These are phyloP conservation scores for Hypomecis atomaria DNA, from an alignment of 2,888 invertebrate genomes.

Conservation along the genomic window DNA sequence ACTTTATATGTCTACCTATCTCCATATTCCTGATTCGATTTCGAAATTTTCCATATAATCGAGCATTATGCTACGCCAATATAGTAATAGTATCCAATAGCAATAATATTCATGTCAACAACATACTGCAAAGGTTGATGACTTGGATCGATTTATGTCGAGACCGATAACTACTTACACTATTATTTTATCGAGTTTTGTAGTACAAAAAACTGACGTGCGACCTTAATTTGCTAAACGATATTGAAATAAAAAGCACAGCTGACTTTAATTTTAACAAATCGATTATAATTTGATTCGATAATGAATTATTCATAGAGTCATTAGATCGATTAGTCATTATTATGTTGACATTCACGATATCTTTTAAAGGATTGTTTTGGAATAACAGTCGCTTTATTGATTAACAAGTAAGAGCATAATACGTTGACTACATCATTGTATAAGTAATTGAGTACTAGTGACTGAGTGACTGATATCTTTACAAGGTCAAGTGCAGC, in stretches of 20 bases:
- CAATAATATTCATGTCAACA: too few relatives aligned
- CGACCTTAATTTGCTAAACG: constrained; percentile 60
- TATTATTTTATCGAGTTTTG: neutral
- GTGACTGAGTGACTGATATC: too few relatives aligned
- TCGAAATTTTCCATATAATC: too few relatives aligned
- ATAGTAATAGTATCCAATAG: too few relatives aligned
- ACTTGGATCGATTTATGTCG: too few relatives aligned
- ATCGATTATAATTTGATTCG: constrained; percentile 44
- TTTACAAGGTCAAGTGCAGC: too few relatives aligned
- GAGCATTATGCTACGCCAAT: too few relatives aligned
- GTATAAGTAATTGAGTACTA: neutral
- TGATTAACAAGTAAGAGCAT: constrained; percentile 4
- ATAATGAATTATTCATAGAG: constrained; percentile 49
- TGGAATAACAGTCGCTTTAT: constrained; percentile 3
- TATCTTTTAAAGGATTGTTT: constrained; percentile 20
- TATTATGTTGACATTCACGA: constrained; percentile 31
- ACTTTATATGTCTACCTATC: too few relatives aligned
- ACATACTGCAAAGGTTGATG: too few relatives aligned
- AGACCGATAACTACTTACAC: too few relatives aligned
- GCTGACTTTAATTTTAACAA: constrained; percentile 32
- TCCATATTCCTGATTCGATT: too few relatives aligned
- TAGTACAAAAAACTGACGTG: neutral
- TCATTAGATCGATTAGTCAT: constrained; percentile 44
- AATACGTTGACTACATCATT: neutral
- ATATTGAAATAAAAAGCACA: constrained; percentile 49